Base-by-base conservation (phyloP, 2,797 vertebrate species). In the Carapus acus region DNA sequence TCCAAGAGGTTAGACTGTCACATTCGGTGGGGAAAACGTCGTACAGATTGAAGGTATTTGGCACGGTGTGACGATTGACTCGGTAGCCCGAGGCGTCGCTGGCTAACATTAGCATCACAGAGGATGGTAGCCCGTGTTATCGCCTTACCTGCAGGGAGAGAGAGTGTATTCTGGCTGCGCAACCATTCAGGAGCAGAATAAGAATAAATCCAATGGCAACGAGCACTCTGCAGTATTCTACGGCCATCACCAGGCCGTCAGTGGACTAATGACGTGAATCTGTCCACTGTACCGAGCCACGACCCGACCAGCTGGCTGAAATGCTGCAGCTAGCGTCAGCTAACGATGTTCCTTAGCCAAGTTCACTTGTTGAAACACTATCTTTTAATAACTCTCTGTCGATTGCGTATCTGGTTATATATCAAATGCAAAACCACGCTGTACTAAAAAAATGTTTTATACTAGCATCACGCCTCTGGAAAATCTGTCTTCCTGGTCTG, bases 161-260 rank as follows among this genome's bases (percentile, higher is more conserved):
- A 21, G 54, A 73, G 58, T 89, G 87, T 71, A 71, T 88, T 48
- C 87, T 78, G 1, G 83, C 83, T 14, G 56, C 45, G 46, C 78
- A 74, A 0, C 67, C 50, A 29, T 44, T 15, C 34, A 83, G 21
- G 37, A 85, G 29, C 0, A 77, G 39, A 0, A 76, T 4, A 2
- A 83, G n/a, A 2, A 80, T 8, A 56, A 56, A 58, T n/a, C 36
- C 72, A 21, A 63, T 65, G 19, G 51, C 31, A 49, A 69, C 58
- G 43, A 55, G 45, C 2, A 22, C 29, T 51, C 48, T 34, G 9
- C 41, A 50, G 1, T 58, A 54, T 27, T 37, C 38, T 44, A 43
- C 62, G 56, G 77, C 79, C 78, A 82, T 81, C 67, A 43, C 66
- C 62, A 15, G 43, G 43, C 48, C 45, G 31, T 31, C 36, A 38